Evolutionary conservation across 2,797 vertebrate genomes (phyloP).

Genomic region (Epinephelus awoara): DNA sequence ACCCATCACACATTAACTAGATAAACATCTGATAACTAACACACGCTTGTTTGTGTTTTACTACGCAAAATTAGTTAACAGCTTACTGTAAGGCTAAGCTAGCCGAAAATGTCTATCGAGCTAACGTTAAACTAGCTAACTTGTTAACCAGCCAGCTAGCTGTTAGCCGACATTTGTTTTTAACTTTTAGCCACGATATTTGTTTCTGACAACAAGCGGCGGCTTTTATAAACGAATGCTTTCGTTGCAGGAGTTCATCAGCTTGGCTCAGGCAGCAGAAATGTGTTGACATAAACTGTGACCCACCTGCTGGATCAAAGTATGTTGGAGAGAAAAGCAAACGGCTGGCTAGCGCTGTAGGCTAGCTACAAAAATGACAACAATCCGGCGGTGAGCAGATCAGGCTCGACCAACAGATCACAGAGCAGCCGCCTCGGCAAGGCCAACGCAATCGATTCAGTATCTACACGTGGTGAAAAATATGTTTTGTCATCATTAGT

Average conservation of each 20-base stretch:
- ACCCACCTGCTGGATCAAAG: conserved; percentile 78
- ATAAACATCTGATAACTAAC: accelerated
- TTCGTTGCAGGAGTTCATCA: not conserved
- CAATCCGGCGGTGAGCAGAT: conserved; percentile 48
- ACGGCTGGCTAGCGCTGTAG: conserved; percentile 40
- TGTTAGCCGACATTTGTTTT: conserved; percentile 60
- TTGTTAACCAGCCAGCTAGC: conserved; percentile 51
- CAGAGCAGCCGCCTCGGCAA: conserved; percentile 40
- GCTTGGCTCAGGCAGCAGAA: not conserved
- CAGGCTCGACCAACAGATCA: conserved; percentile 50
- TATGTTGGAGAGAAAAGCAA: conserved; percentile 49
- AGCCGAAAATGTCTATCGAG: conserved; percentile 9
- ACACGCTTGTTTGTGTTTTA: not conserved
- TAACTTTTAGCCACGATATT: conserved; percentile 50
- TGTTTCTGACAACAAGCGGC: not conserved
- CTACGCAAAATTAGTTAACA: not conserved
- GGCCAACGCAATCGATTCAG: conserved; percentile 27
- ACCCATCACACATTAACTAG: accelerated
- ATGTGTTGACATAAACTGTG: conserved; percentile 13
- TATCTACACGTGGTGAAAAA: no score
- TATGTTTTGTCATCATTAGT: not conserved
- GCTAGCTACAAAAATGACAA: conserved; percentile 74
- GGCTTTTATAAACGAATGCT: not conserved
- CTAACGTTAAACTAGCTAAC: conserved; percentile 61
- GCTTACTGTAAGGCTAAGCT: conserved; percentile 8